A percentile compares a stretch with the other conserved stretches of the same genome.
Evolutionary conservation across 2,888 invertebrate species (phyloP).

Genomic region (Phengaris alcon): DNA sequence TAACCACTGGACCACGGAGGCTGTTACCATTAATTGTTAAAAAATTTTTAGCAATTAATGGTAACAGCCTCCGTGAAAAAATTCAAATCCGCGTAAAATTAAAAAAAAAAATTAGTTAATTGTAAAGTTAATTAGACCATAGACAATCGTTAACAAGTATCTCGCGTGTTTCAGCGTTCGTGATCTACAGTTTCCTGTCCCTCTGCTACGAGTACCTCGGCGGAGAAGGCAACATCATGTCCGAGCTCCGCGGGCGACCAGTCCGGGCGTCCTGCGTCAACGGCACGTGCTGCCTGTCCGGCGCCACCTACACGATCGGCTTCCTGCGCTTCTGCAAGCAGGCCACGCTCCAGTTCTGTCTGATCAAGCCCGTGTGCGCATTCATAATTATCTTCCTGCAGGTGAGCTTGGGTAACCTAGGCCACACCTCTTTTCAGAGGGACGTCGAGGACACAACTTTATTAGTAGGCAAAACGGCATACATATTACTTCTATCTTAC

Average conservation of each 20-base stretch:
- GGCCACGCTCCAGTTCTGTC: constrained; percentile 99
- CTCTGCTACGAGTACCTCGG: constrained; percentile 99
- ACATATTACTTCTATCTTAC: too few species aligned
- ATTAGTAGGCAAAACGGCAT: too few species aligned
- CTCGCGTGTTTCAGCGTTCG: constrained; percentile 89
- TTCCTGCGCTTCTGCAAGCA: constrained; percentile 99
- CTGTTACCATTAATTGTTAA: background rate
- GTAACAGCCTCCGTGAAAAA: too few species aligned
- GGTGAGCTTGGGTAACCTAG: constrained; percentile 46
- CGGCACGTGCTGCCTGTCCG: constrained; percentile 97
- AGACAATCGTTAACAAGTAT: background rate
- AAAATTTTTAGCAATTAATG: too few species aligned
- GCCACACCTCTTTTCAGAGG: too few species aligned
- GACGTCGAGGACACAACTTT: too few species aligned
- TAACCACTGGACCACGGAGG: too few species aligned
- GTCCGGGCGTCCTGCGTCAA: constrained; percentile 96
- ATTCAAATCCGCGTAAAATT: too few species aligned
- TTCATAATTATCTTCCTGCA: constrained; percentile 96
- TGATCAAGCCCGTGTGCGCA: constrained; percentile 98
- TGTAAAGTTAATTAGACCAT: background rate
- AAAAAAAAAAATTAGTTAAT: too few species aligned
- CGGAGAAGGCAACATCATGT: constrained; percentile 99
- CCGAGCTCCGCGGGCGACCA: constrained; percentile 98
- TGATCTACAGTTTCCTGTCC: constrained; percentile 99
- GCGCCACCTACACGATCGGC: constrained; percentile 97